These are phyloP conservation scores for Drosophila picticornis DNA, from an alignment of 2,888 invertebrate genomes.

Conservation along the genomic window DNA sequence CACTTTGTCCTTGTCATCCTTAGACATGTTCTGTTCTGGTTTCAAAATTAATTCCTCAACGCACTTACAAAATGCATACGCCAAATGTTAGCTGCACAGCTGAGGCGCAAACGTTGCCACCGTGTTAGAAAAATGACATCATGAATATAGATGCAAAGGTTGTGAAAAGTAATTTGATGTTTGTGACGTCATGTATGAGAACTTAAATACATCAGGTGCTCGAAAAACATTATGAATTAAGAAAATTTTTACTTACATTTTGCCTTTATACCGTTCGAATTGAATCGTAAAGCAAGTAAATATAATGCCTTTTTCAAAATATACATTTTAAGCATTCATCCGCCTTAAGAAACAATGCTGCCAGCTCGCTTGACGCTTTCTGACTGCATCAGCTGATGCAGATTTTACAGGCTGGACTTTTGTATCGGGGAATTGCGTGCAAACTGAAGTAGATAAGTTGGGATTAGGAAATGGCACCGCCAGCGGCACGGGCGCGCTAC, in stretches of 20 bases:
- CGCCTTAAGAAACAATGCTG: conserved; percentile 11
- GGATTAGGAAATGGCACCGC: conserved; percentile 81
- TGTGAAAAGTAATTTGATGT: neutral
- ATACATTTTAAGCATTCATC: neutral
- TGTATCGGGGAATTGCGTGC: conserved; percentile 6
- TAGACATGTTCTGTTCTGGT: conserved; percentile 78
- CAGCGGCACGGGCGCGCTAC: conserved; percentile 83
- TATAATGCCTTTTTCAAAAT: neutral
- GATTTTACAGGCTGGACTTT: conserved; percentile 42
- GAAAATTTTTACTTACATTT: neutral
- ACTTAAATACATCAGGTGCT: neutral
- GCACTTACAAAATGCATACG: conserved; percentile 29
- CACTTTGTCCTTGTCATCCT: conserved; percentile 85
- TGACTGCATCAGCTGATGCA: conserved; percentile 38
- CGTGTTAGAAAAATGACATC: neutral
- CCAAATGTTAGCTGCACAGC: conserved; percentile 40
- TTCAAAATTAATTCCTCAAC: neutral
- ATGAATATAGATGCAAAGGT: neutral
- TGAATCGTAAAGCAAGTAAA: neutral
- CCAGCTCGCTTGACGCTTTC: conserved; percentile 37
- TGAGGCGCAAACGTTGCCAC: conserved; percentile 33
- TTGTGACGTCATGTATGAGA: conserved; percentile 5
- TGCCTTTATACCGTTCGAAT: neutral
- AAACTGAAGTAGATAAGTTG: conserved; percentile 11
- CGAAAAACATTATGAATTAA: neutral